Conservation (phyloP, 2,888 invertebrate species). For the Ramazzottius varieornatus region DNA sequence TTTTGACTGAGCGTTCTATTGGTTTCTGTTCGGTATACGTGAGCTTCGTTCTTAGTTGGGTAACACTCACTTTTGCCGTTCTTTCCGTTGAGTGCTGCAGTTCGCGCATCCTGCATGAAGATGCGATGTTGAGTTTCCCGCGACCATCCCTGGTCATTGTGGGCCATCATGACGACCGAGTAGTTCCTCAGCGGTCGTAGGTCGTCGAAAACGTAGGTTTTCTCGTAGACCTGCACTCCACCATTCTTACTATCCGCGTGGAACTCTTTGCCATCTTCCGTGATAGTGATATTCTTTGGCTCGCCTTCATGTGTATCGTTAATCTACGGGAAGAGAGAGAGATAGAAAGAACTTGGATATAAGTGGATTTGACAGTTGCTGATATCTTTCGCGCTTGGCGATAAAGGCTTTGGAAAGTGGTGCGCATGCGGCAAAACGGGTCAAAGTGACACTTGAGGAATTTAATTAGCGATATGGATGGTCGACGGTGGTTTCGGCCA, state of each 20-base stretch:
- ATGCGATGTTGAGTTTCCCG: background rate
- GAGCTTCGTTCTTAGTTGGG: no score
- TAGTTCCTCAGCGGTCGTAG: background rate
- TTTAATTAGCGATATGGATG: no score
- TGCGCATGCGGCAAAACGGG: no score
- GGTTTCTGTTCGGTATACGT: no score
- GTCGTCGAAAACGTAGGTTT: background rate
- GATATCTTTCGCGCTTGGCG: no score
- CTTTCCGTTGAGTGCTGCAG: background rate
- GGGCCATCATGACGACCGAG: background rate
- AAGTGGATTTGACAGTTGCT: no score
- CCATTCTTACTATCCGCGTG: background rate
- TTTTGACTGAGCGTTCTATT: no score
- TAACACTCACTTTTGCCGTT: no score
- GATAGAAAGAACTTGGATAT: background rate
- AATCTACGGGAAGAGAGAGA: background rate
- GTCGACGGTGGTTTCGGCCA: no score
- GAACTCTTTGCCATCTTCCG: background rate
- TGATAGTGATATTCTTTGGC: background rate
- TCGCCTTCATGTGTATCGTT: constrained; percentile 1
- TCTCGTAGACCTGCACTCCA: background rate
- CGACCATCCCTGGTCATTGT: background rate
- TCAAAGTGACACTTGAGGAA: no score
- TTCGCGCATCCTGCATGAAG: background rate
- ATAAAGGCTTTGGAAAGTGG: no score